Percentiles rank a stretch among this genome's conserved stretches.
Conservation (phyloP, 2,888 invertebrate species). For the Ametastegia equiseti region DNA sequence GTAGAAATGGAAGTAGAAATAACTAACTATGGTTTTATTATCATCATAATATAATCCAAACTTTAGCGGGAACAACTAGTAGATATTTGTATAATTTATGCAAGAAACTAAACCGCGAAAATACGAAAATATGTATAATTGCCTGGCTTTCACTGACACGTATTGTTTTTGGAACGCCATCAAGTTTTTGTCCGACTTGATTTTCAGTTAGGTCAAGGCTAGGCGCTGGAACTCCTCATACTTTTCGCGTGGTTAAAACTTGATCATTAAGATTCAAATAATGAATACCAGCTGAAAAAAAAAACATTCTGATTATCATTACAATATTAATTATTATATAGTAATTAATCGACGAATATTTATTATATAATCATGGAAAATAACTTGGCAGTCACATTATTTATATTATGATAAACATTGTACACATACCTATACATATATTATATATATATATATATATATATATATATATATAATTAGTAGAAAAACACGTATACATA, state of each 20-base stretch:
- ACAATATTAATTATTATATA: background rate
- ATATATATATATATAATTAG: too few species aligned
- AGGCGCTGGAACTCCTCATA: background rate
- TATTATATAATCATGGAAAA: conserved; percentile 12
- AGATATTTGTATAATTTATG: background rate
- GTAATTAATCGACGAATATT: conserved; percentile 2
- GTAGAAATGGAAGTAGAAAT: background rate
- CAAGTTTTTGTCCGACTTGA: background rate
- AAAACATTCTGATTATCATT: background rate
- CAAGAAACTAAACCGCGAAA: background rate
- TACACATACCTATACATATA: too few species aligned
- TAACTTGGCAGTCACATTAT: background rate
- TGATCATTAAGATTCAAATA: background rate
- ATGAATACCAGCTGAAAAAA: background rate
- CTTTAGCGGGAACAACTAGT: background rate
- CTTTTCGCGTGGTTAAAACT: background rate
- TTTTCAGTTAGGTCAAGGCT: background rate
- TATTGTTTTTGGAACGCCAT: conserved; percentile 25
- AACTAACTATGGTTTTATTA: background rate
- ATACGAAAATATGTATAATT: conserved; percentile 2
- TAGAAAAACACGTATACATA: background rate
- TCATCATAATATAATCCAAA: background rate
- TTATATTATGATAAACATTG: background rate
- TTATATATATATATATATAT: too few species aligned
- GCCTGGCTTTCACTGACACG: background rate